Evolutionary conservation across 2,797 vertebrate species (phyloP).

Genomic region (Crocodylus rhombifer): DNA sequence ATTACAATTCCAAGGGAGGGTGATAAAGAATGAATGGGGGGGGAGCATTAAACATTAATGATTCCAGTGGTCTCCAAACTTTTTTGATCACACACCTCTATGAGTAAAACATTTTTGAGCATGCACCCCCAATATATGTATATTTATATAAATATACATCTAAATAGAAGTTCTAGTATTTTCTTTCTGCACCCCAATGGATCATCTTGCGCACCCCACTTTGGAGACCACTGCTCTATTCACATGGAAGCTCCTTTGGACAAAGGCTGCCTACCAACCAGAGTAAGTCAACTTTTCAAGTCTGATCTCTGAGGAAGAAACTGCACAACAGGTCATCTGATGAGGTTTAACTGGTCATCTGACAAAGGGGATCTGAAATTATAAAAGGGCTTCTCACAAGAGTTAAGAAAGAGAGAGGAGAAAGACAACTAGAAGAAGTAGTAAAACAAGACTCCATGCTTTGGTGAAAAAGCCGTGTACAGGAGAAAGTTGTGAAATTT

Average conservation of each 20-base stretch:
- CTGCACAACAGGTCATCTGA: constrained; percentile 44
- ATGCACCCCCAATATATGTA: too few species aligned
- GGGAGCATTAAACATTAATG: constrained; percentile 57
- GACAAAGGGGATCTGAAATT: constrained; percentile 11
- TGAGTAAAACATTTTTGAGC: too few species aligned
- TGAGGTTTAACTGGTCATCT: background rate
- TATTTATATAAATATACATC: too few species aligned
- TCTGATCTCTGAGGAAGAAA: constrained; percentile 41
- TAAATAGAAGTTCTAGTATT: too few species aligned
- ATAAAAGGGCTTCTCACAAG: constrained; percentile 51
- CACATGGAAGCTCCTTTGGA: constrained; percentile 43
- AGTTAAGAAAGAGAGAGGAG: background rate
- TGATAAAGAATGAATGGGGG: background rate
- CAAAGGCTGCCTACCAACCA: constrained; percentile 61
- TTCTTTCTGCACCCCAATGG: too few species aligned
- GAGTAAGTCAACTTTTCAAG: constrained; percentile 47
- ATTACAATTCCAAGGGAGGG: background rate
- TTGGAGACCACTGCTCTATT: constrained; percentile 2
- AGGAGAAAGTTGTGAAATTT: background rate
- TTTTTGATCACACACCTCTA: too few species aligned
- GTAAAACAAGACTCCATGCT: background rate
- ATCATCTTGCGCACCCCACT: too few species aligned
- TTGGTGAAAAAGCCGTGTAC: background rate
- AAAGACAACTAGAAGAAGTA: background rate
- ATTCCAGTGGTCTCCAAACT: background rate